Percentiles rank a stretch among this genome's conserved stretches.
These are phyloP conservation scores for Bothrops jararaca DNA, from an alignment of 2,113 vertebrate genomes.

Conservation along the genomic window DNA sequence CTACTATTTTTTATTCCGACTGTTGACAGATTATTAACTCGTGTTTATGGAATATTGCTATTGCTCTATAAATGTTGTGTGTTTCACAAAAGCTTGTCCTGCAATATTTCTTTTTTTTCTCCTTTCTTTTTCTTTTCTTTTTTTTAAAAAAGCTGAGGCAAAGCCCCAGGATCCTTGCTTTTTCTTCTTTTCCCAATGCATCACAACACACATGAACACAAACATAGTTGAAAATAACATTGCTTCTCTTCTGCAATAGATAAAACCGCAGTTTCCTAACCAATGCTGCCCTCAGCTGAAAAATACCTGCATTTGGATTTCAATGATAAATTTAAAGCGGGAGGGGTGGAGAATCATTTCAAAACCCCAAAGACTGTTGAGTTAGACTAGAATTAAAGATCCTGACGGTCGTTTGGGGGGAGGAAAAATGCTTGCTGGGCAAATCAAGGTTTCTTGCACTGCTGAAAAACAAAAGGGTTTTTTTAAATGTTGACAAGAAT, in stretches of 20 bases:
- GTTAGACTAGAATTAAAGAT: conserved; percentile 22
- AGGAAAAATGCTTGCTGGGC: conserved; percentile 33
- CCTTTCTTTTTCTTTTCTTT: neutral
- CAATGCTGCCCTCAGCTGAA: neutral
- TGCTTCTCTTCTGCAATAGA: neutral
- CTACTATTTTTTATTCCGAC: neutral
- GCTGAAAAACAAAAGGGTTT: conserved; percentile 12
- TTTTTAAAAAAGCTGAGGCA: neutral
- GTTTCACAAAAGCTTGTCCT: neutral
- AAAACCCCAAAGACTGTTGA: neutral
- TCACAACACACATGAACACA: neutral
- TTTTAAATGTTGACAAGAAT: neutral
- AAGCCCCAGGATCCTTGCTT: neutral
- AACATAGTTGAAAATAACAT: neutral
- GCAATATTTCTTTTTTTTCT: neutral
- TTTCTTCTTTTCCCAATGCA: neutral
- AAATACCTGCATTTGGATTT: neutral
- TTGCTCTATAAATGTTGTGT: neutral
- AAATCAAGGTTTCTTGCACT: conserved; percentile 46
- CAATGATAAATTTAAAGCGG: neutral
- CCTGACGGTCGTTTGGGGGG: conserved; percentile 38
- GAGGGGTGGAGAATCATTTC: neutral
- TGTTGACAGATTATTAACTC: neutral
- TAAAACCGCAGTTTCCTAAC: neutral
- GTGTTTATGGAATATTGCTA: neutral